Conservation (phyloP, 2,888 invertebrate species). For the Dysmachus trigonus region DNA sequence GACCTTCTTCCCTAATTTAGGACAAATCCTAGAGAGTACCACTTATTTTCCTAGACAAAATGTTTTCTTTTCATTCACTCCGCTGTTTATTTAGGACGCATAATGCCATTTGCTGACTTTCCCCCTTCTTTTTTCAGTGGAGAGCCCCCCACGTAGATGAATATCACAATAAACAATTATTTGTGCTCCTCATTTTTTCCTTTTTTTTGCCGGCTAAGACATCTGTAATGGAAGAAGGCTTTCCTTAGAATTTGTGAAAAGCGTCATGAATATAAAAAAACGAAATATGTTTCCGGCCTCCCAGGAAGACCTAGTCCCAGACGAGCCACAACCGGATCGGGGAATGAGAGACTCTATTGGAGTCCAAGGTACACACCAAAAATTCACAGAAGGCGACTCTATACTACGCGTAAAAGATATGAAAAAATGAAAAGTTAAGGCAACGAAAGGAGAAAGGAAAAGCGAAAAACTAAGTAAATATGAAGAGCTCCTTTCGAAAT, state of each 20-base stretch:
- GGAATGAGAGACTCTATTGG: background rate
- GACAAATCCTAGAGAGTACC: background rate
- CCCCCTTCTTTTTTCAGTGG: background rate
- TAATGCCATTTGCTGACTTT: conserved; percentile 23
- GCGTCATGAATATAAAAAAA: background rate
- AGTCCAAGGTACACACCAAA: background rate
- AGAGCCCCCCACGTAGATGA: background rate
- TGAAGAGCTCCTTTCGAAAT: background rate
- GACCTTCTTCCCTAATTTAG: background rate
- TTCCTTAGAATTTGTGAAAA: conserved; percentile 13
- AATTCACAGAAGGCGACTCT: background rate
- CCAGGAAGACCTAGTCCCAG: background rate
- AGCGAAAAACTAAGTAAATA: background rate
- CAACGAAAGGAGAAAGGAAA: background rate
- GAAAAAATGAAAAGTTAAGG: background rate
- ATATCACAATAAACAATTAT: conserved; percentile 32
- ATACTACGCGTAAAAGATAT: background rate
- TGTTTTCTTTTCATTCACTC: conserved; percentile 22
- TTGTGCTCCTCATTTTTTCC: background rate
- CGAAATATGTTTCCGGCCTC: background rate
- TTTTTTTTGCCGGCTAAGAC: background rate
- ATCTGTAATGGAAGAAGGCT: conserved; percentile 16
- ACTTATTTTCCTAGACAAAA: conserved; percentile 1
- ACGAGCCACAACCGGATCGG: background rate
- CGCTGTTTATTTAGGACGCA: conserved; percentile 16